These are phyloP conservation scores for Hetaerina titia DNA, from an alignment of 2,888 invertebrate genomes.

Conservation along the genomic window DNA sequence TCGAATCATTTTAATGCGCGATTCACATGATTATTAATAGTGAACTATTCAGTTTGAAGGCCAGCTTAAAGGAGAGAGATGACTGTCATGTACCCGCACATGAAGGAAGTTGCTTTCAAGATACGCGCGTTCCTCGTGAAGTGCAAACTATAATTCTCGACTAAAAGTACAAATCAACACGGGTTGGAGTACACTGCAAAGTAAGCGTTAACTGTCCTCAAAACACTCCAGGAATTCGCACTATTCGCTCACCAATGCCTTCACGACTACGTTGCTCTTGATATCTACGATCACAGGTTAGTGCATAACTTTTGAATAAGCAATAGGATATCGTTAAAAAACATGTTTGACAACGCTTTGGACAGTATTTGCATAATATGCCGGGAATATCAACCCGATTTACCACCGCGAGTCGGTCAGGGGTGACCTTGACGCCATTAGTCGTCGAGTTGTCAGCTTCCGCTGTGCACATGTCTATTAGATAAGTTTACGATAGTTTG, in stretches of 20 bases:
- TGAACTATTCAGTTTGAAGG: no score
- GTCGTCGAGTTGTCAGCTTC: slow-evolving; percentile 19
- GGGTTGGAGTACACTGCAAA: no score
- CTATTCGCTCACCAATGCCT: neutral
- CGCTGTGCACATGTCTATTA: slow-evolving; percentile 12
- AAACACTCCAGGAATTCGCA: neutral
- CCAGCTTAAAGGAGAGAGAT: no score
- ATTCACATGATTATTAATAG: no score
- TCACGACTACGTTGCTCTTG: neutral
- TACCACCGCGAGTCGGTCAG: neutral
- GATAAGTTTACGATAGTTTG: neutral
- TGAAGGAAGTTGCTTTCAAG: neutral
- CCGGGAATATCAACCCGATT: slow-evolving; percentile 1
- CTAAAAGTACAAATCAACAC: no score
- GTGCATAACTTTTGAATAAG: neutral
- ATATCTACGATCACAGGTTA: neutral
- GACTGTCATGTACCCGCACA: neutral
- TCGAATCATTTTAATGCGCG: no score
- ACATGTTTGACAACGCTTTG: neutral
- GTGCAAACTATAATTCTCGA: neutral
- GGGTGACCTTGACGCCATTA: neutral
- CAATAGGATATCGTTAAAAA: neutral
- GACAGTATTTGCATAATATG: slow-evolving; percentile 7
- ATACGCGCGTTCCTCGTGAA: neutral
- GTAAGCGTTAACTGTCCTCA: neutral